Conservation (phyloP, 1,140 invertebrate species). For the Leguminivora glycinivorella region DNA sequence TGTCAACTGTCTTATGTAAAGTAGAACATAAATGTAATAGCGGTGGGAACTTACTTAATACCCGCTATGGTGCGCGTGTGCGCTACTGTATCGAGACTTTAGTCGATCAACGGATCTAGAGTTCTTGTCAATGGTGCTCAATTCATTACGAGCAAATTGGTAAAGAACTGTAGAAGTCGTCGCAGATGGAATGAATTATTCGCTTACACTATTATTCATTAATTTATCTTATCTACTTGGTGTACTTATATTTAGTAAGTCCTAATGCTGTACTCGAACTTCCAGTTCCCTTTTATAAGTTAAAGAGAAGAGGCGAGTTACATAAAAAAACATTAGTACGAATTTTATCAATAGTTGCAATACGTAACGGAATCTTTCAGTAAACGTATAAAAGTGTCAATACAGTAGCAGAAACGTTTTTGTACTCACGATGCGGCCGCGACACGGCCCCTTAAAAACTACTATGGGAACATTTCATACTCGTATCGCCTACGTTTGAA, state of each 20-base stretch:
- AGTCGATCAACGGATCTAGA: slow-evolving; percentile 32
- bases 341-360: neutral
- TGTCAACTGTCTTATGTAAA: slow-evolving; percentile 54
- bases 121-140: neutral
- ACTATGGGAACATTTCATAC: slow-evolving; percentile 22
- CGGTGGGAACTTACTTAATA: slow-evolving; percentile 71
- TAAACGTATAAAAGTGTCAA: slow-evolving; percentile 20
- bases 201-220: neutral
- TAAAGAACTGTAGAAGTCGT: neutral
- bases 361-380: neutral
- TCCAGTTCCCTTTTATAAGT: neutral
- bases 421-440: slow-evolving; percentile 42
- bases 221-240: neutral
- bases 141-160: neutral
- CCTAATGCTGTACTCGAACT: neutral
- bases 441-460: slow-evolving; percentile 34
- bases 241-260: neutral
- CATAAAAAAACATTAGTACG: too few species aligned
- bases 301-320: too few species aligned
- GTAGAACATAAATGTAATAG: slow-evolving; percentile 48
- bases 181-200: neutral
- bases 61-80: slow-evolving; percentile 51
- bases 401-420: slow-evolving; percentile 38
- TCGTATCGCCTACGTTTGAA: slow-evolving; percentile 26
- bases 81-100: slow-evolving; percentile 44